Evolutionary conservation across 2,888 invertebrate species (phyloP).

Genomic region (Rhagonycha lutea): DNA sequence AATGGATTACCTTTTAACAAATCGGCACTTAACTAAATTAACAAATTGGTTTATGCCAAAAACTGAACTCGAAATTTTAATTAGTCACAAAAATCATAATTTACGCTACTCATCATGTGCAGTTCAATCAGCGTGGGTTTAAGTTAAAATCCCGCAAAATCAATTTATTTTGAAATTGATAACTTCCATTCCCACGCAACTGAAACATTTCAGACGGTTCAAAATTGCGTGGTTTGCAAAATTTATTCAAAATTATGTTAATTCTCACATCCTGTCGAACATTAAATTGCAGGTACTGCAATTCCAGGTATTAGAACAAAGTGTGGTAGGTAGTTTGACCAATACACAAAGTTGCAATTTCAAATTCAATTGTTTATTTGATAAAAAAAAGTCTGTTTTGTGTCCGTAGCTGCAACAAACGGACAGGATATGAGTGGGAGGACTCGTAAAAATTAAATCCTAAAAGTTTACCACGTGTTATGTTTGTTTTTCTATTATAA

Average conservation of each 20-base stretch:
- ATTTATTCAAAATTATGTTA: not conserved
- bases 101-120: not conserved
- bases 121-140: not conserved
- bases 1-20: not conserved
- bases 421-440: constrained; percentile 48
- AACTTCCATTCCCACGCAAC: not conserved
- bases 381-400: constrained; percentile 22
- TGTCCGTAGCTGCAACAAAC: constrained; percentile 29
- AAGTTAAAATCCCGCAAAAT: not conserved
- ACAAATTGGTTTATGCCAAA: not conserved
- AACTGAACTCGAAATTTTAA: not conserved
- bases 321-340: not conserved
- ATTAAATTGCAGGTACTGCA: not conserved
- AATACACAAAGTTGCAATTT: not conserved
- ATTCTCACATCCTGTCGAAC: not conserved
- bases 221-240: not conserved
- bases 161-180: not conserved
- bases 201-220: not conserved
- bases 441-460: constrained; percentile 45
- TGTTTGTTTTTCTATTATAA: constrained; percentile 30
- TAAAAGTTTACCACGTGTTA: constrained; percentile 39
- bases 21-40: not conserved
- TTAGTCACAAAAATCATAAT: not conserved
- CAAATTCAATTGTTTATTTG: constrained; percentile 1
- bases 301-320: not conserved